Percentiles rank a stretch among this genome's conserved stretches.
phyloP scores from a whole-genome alignment of 2,888 invertebrate species.

The Tanypteryx hageni region DNA sequence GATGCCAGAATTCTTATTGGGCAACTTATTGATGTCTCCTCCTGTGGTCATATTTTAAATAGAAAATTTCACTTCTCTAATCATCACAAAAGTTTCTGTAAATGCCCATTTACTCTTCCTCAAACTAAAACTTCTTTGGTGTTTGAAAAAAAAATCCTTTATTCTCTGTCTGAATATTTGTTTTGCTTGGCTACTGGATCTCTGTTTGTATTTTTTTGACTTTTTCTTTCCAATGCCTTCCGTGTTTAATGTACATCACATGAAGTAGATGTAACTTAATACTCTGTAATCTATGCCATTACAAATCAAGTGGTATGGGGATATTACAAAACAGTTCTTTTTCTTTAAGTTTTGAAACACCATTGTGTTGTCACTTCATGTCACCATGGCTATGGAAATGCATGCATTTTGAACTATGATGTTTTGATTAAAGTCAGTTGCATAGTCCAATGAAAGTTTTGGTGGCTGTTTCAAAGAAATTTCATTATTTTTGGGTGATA shows the following conservation, averaged over 20 bases:
- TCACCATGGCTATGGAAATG: slow-evolving; percentile 18
- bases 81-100: slow-evolving; percentile 47
- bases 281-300: neutral
- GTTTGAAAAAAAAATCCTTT: slow-evolving; percentile 18
- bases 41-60: slow-evolving; percentile 15
- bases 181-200: slow-evolving; percentile 31
- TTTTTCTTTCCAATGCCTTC: neutral
- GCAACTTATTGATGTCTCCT: slow-evolving; percentile 16
- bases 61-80: slow-evolving; percentile 26
- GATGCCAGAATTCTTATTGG: slow-evolving; percentile 48
- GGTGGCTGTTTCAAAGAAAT: neutral
- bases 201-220: neutral
- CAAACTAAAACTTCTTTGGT: slow-evolving; percentile 48
- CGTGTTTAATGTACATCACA: neutral
- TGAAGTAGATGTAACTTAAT: neutral
- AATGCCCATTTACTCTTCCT: slow-evolving; percentile 42
- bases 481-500: neutral
- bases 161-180: slow-evolving; percentile 15
- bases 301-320: neutral
- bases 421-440: neutral
- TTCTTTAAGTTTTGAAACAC: neutral
- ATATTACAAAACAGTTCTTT: neutral
- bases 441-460: neutral
- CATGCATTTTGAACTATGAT: neutral
- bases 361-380: slow-evolving; percentile 7